phyloP scores from a whole-genome alignment of 2,113 vertebrate species.

The Apeltes quadracus region DNA sequence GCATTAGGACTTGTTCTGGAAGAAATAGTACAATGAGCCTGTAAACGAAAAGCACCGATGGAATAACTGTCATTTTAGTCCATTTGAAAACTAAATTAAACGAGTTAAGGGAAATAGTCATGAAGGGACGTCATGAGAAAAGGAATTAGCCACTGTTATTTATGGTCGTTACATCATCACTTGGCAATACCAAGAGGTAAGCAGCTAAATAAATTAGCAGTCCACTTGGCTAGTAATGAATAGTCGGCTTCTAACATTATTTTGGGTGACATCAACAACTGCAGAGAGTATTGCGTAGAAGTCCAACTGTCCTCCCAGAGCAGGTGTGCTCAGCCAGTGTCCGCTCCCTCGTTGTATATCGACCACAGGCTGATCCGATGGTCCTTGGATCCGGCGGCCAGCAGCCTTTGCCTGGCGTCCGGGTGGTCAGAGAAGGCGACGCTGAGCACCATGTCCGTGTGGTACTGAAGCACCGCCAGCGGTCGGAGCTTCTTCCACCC shows the following conservation, averaged over 20 bases:
- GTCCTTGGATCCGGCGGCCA: slow-evolving; percentile 93
- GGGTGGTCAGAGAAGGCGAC: slow-evolving; percentile 87
- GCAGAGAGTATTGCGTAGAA: not conserved
- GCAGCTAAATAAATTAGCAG: not conserved
- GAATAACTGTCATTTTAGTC: not conserved
- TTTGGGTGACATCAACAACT: not conserved
- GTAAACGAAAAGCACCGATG: not conserved
- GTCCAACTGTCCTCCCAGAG: slow-evolving; percentile 21
- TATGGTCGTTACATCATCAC: not conserved
- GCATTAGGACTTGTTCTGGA: not conserved
- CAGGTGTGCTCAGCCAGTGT: slow-evolving; percentile 44
- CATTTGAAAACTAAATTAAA: not conserved
- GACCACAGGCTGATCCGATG: slow-evolving; percentile 94
- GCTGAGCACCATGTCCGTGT: slow-evolving; percentile 84
- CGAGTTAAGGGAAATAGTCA: too few species aligned
- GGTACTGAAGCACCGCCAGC: slow-evolving; percentile 90
- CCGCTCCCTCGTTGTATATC: slow-evolving; percentile 79
- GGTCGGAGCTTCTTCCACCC: slow-evolving; percentile 91
- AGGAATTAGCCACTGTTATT: too few species aligned
- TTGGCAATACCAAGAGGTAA: not conserved
- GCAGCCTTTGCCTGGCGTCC: slow-evolving; percentile 75
- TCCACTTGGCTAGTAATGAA: not conserved
- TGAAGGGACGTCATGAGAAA: too few species aligned
- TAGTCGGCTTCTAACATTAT: not conserved
- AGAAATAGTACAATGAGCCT: not conserved